Evolutionary conservation across 2,888 invertebrate species (phyloP).

Genomic region (Watsonalla binaria): DNA sequence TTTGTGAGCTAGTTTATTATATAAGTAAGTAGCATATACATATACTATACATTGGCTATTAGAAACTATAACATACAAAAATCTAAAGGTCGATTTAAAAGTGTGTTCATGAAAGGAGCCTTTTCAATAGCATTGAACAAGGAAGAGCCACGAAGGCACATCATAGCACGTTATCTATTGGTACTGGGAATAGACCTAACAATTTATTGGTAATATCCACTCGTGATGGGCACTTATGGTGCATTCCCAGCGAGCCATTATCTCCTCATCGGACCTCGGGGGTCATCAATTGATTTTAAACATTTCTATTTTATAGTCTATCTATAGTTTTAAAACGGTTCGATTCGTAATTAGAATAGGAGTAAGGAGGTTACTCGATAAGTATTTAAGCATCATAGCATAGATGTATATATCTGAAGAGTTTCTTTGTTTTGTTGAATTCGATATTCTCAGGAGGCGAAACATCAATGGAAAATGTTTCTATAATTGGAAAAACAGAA

Average conservation of each 20-base stretch:
- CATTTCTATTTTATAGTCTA: conserved; percentile 40
- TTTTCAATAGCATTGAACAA: conserved; percentile 28
- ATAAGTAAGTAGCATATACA: no score
- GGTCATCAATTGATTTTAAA: conserved; percentile 75
- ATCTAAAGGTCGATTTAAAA: neutral
- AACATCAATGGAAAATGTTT: no score
- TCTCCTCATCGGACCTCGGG: conserved; percentile 54
- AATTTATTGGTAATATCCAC: conserved; percentile 73
- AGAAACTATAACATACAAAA: no score
- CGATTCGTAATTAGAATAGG: neutral
- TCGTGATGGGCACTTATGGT: conserved; percentile 57
- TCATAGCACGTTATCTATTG: conserved; percentile 64
- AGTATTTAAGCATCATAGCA: no score
- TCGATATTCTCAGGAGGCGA: no score
- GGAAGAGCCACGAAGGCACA: conserved; percentile 46
- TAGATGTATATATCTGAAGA: no score
- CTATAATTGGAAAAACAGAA: no score
- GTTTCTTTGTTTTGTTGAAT: no score
- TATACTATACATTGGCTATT: no score
- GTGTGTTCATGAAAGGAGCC: conserved; percentile 17
- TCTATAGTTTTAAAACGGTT: neutral
- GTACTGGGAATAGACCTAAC: conserved; percentile 55
- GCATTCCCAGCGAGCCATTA: conserved; percentile 43
- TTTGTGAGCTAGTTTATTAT: no score
- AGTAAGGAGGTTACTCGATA: neutral